Evolutionary conservation across 1,140 invertebrate genomes (phyloP).

Genomic region (Caerostris darwini): DNA sequence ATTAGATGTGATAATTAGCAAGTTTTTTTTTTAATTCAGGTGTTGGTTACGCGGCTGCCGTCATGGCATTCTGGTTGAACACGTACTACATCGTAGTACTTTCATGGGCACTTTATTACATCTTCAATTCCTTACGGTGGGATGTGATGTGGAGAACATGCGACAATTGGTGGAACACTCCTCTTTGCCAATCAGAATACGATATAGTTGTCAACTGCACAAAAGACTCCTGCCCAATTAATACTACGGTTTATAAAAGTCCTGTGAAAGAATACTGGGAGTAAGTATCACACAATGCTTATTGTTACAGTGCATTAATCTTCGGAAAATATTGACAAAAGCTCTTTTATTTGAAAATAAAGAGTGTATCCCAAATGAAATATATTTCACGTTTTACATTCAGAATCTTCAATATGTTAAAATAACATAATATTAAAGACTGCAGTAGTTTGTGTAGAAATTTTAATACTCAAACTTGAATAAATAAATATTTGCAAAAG

Average conservation of each 20-base stretch:
- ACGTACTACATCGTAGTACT: conserved; percentile 99
- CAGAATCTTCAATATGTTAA: no score
- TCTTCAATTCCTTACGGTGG: conserved; percentile 93
- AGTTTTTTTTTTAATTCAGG: conserved; percentile 84
- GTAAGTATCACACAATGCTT: conserved; percentile 84
- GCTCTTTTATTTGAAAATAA: no score
- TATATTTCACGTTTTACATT: no score
- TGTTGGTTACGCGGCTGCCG: conserved; percentile 98
- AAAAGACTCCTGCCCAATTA: conserved; percentile 79
- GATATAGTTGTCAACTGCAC: conserved; percentile 81
- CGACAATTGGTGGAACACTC: conserved; percentile 95
- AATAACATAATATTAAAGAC: no score
- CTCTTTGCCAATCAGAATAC: conserved; percentile 83
- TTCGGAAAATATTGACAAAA: no score
- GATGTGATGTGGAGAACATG: conserved; percentile 98
- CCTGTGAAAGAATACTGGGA: conserved; percentile 99
- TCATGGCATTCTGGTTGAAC: conserved; percentile 99
- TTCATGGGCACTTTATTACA: conserved; percentile 98
- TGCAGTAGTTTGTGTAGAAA: no score
- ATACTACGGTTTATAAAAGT: conserved; percentile 78
- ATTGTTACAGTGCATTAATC: no score
- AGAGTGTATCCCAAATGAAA: no score
- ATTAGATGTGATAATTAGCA: neutral
- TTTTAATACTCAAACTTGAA: no score
- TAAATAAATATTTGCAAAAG: no score